Evolutionary conservation across 2,888 invertebrate genomes (phyloP), one percentile per base, ranked within the genome.

Genomic region (Agrochola litura): DNA sequence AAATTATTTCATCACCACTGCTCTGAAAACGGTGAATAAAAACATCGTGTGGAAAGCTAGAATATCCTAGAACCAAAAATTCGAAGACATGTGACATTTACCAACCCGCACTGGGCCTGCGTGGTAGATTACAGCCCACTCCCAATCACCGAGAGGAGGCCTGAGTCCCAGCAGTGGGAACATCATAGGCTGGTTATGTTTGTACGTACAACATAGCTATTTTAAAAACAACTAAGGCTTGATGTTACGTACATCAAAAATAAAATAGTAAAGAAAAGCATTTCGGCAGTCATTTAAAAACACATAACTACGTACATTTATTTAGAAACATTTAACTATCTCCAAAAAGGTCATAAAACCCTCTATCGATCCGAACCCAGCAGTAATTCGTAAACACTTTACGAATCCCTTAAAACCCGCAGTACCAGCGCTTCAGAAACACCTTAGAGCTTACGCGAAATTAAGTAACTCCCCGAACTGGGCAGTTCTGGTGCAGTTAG

Each of bases 401-500:
- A 80, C 67, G 76, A 73, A 88, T 82, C 78, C 69, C 82, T 67
- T 61, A 65, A 65, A 78, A 75, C 65, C 56, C 81, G 30, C 22
- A 65, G 75, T 46, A 79, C 82, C 54, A 82, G 82, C 30, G 82
- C 61, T 76, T 82, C 82, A 79, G 82, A 76, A 88, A 86, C 88
- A 88, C 87, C 82, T 86, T 69, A 71, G 72, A 86, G 84, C 89
- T 90, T 86, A 89, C 86, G 88, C 85, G 88, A 90, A 93, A 92
- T 92, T 90, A 93, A 91, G 89, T 89, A 88, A 91, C 89, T 91
- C 90, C 88, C 87, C 73, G 75, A 89, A 91, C 91, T 89, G 89
- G 90, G 90, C 90, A 91, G 89, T 91, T 89, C 90, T 88, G 86
- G 85, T 88, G 89, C 90, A 89, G 91, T 93, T 91, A 92, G 89